Evolutionary conservation across 2,113 vertebrate genomes (phyloP).

Genomic region (Pteronura brasiliensis): DNA sequence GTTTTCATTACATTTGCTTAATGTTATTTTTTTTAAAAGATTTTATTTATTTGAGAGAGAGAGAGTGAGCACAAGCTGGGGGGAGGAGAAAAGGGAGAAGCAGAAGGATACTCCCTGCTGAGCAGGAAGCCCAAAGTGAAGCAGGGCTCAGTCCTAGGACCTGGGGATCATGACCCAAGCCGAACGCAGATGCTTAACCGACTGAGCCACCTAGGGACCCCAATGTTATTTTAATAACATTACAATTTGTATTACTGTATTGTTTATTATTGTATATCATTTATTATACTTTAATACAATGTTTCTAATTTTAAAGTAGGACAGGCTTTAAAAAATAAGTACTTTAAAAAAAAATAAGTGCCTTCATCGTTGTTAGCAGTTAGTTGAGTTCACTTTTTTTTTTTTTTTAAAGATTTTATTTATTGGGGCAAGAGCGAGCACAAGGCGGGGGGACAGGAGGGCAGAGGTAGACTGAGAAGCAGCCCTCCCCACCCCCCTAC

Average conservation of each 20-base stretch:
- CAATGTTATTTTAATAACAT: neutral
- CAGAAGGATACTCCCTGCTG: too few relatives aligned
- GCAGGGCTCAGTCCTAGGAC: too few relatives aligned
- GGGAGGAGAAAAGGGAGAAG: too few relatives aligned
- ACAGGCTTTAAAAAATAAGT: slow-evolving; percentile 22
- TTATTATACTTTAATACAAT: neutral
- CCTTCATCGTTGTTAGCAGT: neutral
- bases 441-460: rapidly evolving
- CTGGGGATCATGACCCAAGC: too few relatives aligned
- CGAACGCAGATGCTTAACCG: too few relatives aligned
- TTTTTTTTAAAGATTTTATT: neutral
- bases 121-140: too few relatives aligned
- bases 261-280: neutral
- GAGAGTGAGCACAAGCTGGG: too few relatives aligned
- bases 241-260: neutral
- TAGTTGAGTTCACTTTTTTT: slow-evolving; percentile 37
- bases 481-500: too few relatives aligned
- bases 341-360: slow-evolving; percentile 15
- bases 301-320: neutral
- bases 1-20: slow-evolving; percentile 10
- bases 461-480: neutral
- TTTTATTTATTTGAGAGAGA: neutral
- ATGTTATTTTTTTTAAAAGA: neutral
- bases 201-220: too few relatives aligned
- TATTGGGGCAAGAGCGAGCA: neutral